Evolutionary conservation across 2,888 invertebrate species (phyloP), one percentile per base, ranked within the genome.

Genomic region (Lasioglossum marginatum): DNA sequence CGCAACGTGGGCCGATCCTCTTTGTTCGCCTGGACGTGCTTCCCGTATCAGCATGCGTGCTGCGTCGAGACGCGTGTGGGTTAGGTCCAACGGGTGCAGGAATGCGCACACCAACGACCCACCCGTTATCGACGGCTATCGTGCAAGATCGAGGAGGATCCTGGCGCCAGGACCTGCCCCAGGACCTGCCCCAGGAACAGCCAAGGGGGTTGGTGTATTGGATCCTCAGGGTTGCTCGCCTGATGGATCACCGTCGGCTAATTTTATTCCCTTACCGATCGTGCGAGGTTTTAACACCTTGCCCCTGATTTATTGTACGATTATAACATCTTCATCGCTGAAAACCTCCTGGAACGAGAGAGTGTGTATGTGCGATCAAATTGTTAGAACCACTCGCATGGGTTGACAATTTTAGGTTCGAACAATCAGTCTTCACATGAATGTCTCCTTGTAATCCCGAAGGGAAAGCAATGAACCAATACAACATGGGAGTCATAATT

Each of bases 1-100:
- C 88, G 88, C 90, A 76, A 86, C 90, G 81, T 73, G 83, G 85
- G 80, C 75, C 88, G 89, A 90, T 91, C 91, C 87, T 90, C 91
- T 90, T 90, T 91, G 90, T 90, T 90, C 86, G 88, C 73, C 82
- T 70, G 79, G 83, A 87, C 87, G 87, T 83, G 89, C 84, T 89
- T 90, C 87, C 89, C 85, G 89, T 89, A 90, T 91, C 89, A 82
- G 85, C 86, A 76, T 63, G 77, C 85, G 81, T 52, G 81, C 48
- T 68, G 79, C 73, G 76, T 73, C 40, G 37, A 37, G 66, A 68
- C 45, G 37, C 48, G 71, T 81, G 84, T 82, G 85, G 81, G 81
- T 85, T 81, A 68, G 34, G 66, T 68, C 66, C 88, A 85, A 70
- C 86, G 84, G 81, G 73, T 74, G 84, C 82, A 79, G 81, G 81